Conservation (phyloP, 2,797 vertebrate genomes). For the Malacoctenus gilli region DNA sequence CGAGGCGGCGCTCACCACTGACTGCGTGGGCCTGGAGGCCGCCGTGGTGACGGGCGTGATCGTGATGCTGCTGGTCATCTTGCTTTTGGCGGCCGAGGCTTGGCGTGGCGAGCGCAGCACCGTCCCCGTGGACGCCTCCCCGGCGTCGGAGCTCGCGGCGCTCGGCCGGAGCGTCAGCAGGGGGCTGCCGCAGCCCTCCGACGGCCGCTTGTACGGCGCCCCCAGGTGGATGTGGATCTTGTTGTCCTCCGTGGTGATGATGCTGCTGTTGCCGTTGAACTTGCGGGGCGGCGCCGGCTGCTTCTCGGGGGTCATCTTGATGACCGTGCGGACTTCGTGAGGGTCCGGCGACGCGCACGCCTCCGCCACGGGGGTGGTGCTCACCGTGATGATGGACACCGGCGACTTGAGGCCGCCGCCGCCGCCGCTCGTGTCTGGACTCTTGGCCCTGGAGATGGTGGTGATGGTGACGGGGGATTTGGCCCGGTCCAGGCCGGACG, state of each 20-base stretch:
- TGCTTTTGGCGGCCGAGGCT: conserved; percentile 76
- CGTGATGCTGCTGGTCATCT: conserved; percentile 95
- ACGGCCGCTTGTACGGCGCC: conserved; percentile 86
- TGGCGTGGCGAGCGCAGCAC: conserved; percentile 87
- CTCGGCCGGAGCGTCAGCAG: conserved; percentile 82
- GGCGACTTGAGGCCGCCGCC: conserved; percentile 82
- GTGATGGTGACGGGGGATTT: conserved; percentile 95
- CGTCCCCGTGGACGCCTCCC: conserved; percentile 83
- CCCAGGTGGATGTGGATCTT: conserved; percentile 98
- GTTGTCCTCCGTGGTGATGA: conserved; percentile 96
- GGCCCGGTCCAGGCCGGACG: conserved; percentile 78
- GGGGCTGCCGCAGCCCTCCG: conserved; percentile 62
- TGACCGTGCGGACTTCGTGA: conserved; percentile 84
- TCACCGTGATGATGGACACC: conserved; percentile 93
- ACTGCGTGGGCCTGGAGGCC: conserved; percentile 85
- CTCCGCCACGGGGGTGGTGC: conserved; percentile 85
- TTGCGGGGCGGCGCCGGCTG: conserved; percentile 81
- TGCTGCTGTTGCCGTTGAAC: conserved; percentile 87
- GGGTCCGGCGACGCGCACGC: conserved; percentile 77
- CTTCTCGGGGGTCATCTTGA: conserved; percentile 90
- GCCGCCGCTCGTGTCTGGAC: conserved; percentile 76
- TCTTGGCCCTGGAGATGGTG: conserved; percentile 88
- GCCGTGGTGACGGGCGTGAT: conserved; percentile 89
- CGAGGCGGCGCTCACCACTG: conserved; percentile 84
- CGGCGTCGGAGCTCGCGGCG: conserved; percentile 79